These are phyloP conservation scores for Phania funesta DNA, from an alignment of 2,888 invertebrate genomes.

Conservation along the genomic window DNA sequence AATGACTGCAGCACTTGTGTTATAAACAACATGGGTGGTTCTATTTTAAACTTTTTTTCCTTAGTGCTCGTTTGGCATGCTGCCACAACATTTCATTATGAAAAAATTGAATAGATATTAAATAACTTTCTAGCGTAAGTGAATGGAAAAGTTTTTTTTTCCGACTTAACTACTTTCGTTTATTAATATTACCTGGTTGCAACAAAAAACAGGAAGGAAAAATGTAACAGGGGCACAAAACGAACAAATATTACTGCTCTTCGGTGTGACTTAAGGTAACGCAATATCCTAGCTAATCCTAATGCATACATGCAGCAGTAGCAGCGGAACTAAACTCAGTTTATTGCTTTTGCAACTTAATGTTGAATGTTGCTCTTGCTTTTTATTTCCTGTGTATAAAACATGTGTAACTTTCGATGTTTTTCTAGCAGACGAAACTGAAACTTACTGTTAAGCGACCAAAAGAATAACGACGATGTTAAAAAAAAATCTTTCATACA, in stretches of 20 bases:
- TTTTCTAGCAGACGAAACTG: too few species aligned
- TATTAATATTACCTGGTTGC: neutral
- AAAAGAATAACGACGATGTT: too few species aligned
- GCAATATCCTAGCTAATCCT: constrained; percentile 48
- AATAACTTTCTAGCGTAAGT: constrained; percentile 43
- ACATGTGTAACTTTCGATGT: too few species aligned
- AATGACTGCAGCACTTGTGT: constrained; percentile 9
- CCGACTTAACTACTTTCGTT: neutral
- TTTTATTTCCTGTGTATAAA: too few species aligned
- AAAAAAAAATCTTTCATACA: too few species aligned
- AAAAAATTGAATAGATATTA: neutral
- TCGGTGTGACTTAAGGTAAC: constrained; percentile 36
- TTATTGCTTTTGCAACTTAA: constrained; percentile 21
- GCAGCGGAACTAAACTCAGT: neutral
- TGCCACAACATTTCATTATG: neutral
- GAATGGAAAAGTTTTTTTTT: constrained; percentile 35
- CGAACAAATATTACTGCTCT: constrained; percentile 23
- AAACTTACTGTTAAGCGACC: too few species aligned
- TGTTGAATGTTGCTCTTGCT: neutral
- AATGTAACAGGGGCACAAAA: constrained; percentile 44
- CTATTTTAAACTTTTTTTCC: neutral
- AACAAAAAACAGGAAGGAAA: neutral
- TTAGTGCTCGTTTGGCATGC: neutral
- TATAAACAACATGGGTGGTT: constrained; percentile 48
- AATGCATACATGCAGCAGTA: constrained; percentile 28